These are phyloP conservation scores for Drosophila anomalata DNA, from an alignment of 2,888 invertebrate species.

Conservation along the genomic window DNA sequence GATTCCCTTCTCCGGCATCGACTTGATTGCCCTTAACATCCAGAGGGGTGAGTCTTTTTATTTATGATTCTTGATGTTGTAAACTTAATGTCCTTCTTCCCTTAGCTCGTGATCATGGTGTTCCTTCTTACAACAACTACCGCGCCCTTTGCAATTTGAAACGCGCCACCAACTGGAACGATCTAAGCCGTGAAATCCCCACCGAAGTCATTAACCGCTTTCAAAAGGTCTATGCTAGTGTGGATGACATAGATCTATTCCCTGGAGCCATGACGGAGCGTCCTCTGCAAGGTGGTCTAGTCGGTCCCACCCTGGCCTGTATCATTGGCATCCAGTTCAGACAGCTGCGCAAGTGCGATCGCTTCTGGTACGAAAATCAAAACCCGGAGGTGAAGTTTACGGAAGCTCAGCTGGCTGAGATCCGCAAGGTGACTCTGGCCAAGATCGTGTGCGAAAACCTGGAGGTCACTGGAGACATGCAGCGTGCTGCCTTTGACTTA, in stretches of 20 bases:
- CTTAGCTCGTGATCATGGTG: constrained; percentile 92
- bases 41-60: constrained; percentile 86
- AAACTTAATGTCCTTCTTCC: background rate
- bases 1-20: constrained; percentile 96
- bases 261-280: constrained; percentile 96
- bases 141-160: constrained; percentile 95
- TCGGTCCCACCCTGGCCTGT: constrained; percentile 97
- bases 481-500: constrained; percentile 94
- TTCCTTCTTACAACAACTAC: constrained; percentile 95
- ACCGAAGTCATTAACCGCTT: constrained; percentile 91
- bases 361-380: constrained; percentile 97
- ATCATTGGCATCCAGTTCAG: constrained; percentile 97
- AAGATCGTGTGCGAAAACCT: constrained; percentile 95
- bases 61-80: rapidly evolving
- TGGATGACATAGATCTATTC: constrained; percentile 98
- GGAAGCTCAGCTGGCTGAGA: constrained; percentile 93
- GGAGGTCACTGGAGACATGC: constrained; percentile 93
- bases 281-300: constrained; percentile 94
- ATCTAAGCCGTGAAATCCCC: constrained; percentile 93
- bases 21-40: constrained; percentile 95
- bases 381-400: constrained; percentile 91
- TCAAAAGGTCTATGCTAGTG: constrained; percentile 92
- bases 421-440: constrained; percentile 93
- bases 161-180: constrained; percentile 93
- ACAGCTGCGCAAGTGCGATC: constrained; percentile 95